Evolutionary conservation across 92 coral and sea anemone species (phyloP).

Genomic region (Porites evermanni): DNA sequence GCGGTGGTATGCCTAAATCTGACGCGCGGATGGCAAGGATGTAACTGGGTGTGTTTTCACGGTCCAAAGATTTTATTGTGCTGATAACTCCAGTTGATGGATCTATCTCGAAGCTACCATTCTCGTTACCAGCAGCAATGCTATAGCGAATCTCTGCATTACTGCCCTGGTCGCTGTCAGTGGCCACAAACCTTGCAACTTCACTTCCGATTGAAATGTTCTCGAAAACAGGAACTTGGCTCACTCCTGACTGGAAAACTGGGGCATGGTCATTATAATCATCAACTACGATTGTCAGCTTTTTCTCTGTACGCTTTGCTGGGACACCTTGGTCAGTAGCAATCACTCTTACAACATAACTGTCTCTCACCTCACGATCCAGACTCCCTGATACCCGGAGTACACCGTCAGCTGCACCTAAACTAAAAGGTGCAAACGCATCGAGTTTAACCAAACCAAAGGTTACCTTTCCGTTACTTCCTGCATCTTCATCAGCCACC

Average conservation of each 20-base stretch:
- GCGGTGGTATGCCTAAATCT: conserved; percentile 83
- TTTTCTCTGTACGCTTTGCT: conserved; percentile 54
- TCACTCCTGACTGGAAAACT: conserved; percentile 63
- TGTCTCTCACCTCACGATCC: conserved; percentile 79
- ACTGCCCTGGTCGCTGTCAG: conserved; percentile 81
- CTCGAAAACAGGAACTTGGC: conserved; percentile 66
- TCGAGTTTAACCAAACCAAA: conserved; percentile 76
- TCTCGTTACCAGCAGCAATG: conserved; percentile 75
- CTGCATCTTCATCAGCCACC: conserved; percentile 84
- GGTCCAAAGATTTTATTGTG: conserved; percentile 75
- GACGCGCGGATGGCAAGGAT: conserved; percentile 79
- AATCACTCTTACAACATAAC: conserved; percentile 77
- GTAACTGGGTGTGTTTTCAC: conserved; percentile 71
- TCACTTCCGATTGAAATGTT: conserved; percentile 78
- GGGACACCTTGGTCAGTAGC: conserved; percentile 92
- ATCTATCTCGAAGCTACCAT: conserved; percentile 77
- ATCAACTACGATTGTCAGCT: conserved; percentile 81
- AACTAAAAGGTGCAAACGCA: conserved; percentile 76
- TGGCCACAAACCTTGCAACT: conserved; percentile 69
- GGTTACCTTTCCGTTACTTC: conserved; percentile 75
- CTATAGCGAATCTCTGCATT: conserved; percentile 86
- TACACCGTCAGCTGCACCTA: conserved; percentile 72
- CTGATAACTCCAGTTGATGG: conserved; percentile 70
- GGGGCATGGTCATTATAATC: conserved; percentile 94
- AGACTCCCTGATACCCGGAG: conserved; percentile 79